These are phyloP conservation scores for Candoia aspera DNA, from an alignment of 2,113 vertebrate species.

Conservation along the genomic window DNA sequence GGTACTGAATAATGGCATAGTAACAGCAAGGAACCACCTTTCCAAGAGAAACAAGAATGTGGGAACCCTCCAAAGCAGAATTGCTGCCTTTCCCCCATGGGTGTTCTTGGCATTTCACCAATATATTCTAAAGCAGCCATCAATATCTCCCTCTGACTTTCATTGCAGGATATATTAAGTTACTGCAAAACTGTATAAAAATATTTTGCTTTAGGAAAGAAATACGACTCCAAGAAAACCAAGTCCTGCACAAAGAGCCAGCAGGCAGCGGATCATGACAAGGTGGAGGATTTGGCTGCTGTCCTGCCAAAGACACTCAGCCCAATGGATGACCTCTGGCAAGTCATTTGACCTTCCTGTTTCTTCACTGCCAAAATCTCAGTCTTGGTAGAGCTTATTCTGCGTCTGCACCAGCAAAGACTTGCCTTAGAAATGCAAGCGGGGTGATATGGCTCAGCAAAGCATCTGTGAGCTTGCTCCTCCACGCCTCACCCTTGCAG, in stretches of 20 bases:
- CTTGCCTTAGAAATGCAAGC: conserved; percentile 4
- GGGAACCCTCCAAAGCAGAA: background rate
- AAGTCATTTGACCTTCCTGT: conserved; percentile 43
- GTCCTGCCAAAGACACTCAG: conserved; percentile 33
- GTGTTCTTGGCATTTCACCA: background rate
- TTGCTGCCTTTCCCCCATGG: background rate
- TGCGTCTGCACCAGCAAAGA: conserved; percentile 37
- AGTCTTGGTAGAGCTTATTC: conserved; percentile 28
- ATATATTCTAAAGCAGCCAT: background rate
- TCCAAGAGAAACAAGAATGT: background rate
- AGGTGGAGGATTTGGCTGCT: conserved; percentile 43
- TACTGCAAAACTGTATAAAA: conserved; percentile 37
- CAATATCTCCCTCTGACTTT: conserved; percentile 6
- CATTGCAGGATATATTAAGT: background rate
- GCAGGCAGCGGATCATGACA: conserved; percentile 35
- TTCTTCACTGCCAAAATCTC: conserved; percentile 39
- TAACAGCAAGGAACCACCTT: background rate
- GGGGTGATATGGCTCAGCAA: conserved; percentile 27
- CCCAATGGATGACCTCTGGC: conserved; percentile 20
- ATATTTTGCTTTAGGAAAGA: conserved; percentile 16
- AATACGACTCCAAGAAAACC: conserved; percentile 36
- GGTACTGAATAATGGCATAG: background rate
- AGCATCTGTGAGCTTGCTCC: conserved; percentile 11
- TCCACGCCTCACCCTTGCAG: background rate
- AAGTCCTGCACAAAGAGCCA: conserved; percentile 38